Conservation (phyloP, 2,888 invertebrate genomes). For the Polydrusus pterygomalis region DNA sequence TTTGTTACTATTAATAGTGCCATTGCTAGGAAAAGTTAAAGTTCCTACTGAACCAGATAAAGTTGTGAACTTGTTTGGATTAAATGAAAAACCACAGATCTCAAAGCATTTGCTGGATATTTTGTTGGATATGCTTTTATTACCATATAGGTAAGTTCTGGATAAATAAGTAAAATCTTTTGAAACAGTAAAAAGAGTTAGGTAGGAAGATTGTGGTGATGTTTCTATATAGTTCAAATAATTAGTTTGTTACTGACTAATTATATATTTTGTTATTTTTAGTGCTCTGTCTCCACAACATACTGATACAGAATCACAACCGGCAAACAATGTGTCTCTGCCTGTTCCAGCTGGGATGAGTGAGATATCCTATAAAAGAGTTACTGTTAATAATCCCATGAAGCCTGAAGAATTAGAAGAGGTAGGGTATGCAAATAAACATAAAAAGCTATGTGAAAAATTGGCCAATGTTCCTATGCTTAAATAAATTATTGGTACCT, state of each 20-base stretch:
- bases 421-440: conserved; percentile 69
- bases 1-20: conserved; percentile 86
- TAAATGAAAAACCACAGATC: conserved; percentile 83
- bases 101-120: conserved; percentile 82
- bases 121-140: conserved; percentile 86
- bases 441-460: no score
- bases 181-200: no score
- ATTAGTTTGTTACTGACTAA: no score
- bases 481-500: no score
- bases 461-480: no score
- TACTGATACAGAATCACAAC: conserved; percentile 58
- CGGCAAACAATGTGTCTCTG: conserved; percentile 63
- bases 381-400: conserved; percentile 81
- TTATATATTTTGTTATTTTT: conserved; percentile 46
- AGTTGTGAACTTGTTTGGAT: conserved; percentile 78
- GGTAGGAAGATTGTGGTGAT: no score
- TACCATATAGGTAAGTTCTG: conserved; percentile 86
- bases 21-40: conserved; percentile 84
- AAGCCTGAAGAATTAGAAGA: conserved; percentile 89
- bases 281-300: conserved; percentile 67
- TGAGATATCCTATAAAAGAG: conserved; percentile 83
- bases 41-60: conserved; percentile 79
- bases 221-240: no score
- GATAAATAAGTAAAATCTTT: no score
- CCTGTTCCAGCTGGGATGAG: conserved; percentile 86